These are phyloP conservation scores for Verasper variegatus DNA, from an alignment of 2,113 vertebrate species.

Conservation along the genomic window DNA sequence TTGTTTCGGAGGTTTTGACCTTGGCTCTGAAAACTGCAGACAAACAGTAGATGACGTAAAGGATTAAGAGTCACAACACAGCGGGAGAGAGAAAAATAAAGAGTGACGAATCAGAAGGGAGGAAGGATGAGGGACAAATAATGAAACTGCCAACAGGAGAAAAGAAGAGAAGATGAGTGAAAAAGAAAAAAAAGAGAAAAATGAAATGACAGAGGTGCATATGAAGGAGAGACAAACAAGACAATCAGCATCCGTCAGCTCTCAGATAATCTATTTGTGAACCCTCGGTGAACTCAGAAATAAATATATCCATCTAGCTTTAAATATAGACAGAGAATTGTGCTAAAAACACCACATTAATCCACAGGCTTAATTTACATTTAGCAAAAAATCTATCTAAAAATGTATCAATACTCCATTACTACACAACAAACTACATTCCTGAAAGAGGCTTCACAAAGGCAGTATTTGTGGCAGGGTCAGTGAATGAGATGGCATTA, in stretches of 20 bases:
- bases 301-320: background rate
- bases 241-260: background rate
- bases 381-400: background rate
- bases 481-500: background rate
- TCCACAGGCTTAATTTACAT: background rate
- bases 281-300: conserved; percentile 6
- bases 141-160: background rate
- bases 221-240: background rate
- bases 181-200: background rate
- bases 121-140: background rate
- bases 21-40: background rate
- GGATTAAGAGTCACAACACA: background rate
- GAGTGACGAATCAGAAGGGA: background rate
- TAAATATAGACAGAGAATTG: background rate
- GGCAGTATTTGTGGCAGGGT: background rate
- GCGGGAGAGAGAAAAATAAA: background rate
- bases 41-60: background rate
- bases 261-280: conserved; percentile 16
- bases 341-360: background rate
- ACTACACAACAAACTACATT: background rate
- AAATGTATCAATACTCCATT: background rate
- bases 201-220: background rate
- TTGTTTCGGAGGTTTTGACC: background rate
- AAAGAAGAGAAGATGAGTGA: background rate
- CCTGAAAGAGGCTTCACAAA: background rate